phyloP scores from a whole-genome alignment of 2,888 invertebrate species.

The Tipula lateralis region DNA sequence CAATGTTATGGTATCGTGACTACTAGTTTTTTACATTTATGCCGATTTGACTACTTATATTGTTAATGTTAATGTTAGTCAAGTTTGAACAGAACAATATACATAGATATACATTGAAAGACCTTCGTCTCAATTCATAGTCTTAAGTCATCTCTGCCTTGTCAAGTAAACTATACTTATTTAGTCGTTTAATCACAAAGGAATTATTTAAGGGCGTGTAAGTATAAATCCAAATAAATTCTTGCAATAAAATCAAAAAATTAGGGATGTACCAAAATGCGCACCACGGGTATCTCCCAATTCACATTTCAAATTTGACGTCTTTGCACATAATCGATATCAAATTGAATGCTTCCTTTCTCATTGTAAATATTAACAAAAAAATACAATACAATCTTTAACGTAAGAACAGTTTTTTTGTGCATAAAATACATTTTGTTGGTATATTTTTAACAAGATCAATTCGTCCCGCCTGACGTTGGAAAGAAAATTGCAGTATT shows the following conservation, averaged over 20 bases:
- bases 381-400: neutral
- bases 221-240: neutral
- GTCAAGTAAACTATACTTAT: too few relatives aligned
- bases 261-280: neutral
- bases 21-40: too few relatives aligned
- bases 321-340: neutral
- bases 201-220: neutral
- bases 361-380: neutral
- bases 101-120: too few relatives aligned
- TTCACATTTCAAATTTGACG: neutral
- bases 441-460: neutral
- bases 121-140: too few relatives aligned
- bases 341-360: neutral
- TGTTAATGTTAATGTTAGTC: too few relatives aligned
- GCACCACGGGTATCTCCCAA: neutral
- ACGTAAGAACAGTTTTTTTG: neutral
- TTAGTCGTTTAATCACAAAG: too few relatives aligned
- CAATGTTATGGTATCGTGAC: too few relatives aligned
- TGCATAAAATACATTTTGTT: neutral
- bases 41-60: too few relatives aligned
- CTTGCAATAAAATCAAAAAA: neutral
- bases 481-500: constrained; percentile 3
- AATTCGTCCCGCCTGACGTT: constrained; percentile 1
- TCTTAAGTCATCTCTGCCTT: too few relatives aligned
- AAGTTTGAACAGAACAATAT: too few relatives aligned